Evolutionary conservation across 2,113 vertebrate species (phyloP), one percentile per base, ranked within the genome.

Genomic region (Oceanodroma tethys): DNA sequence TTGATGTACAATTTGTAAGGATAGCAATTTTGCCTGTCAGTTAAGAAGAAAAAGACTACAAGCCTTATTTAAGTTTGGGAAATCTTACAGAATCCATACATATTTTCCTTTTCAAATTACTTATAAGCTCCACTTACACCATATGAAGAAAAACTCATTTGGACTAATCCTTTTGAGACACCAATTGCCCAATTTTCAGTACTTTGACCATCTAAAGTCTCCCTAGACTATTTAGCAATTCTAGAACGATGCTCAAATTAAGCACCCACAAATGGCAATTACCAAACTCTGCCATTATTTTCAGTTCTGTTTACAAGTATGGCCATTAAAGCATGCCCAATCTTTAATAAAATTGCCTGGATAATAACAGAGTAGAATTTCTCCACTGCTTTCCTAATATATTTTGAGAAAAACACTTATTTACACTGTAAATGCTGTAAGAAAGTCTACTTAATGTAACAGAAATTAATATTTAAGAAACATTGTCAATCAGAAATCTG

Each of bases 381-480:
- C 15, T 30, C 22, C 22, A 36, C 15, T 6, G 0, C 65, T 90
- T 79, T 90, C 62, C 38, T 56, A 50, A 14, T 38, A 65, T 10
- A 10, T 82, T 91, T 89, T 38, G 73, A 84, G 36, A 81, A 90
- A 82, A 93, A 83, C 40, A 79, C 2, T 74, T 91, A 78, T 47
- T 91, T 89, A 93, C 11, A 72, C 36, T 62, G 52, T 29, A 93
- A 74, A 86, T 68, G 56, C 47, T 55, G 13, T 36, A 21, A 59
- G 86, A 73, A 66, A 6, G 6, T 40, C 53, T 40, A 72, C 15
- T 48, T 86, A 84, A 60, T 55, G 18, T 79, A 72, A 42, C 5
- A 87, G 32, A 89, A 93, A 94, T 68, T 68, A 87, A 80, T 94
- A 89, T 93, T 91, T 91, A 78, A 91, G 62, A 92, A 91, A 63